A percentile compares a stretch with the other conserved stretches of the same genome.
Evolutionary conservation across 2,113 vertebrate genomes (phyloP).

Genomic region (Macrotus californicus): DNA sequence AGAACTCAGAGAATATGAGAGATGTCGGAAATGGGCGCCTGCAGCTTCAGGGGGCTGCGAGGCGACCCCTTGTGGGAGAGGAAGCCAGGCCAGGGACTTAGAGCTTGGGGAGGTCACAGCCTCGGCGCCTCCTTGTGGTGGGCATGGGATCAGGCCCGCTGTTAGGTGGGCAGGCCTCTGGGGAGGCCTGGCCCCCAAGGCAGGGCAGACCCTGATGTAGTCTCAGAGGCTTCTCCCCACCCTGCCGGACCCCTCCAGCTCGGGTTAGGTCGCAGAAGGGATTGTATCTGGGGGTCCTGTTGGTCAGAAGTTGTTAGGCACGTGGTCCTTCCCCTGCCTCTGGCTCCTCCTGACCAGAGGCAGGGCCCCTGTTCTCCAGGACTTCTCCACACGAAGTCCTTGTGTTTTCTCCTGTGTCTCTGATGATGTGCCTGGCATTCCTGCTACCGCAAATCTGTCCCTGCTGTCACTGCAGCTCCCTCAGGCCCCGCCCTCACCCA

Average conservation of each 20-base stretch:
- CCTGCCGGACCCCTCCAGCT: not conserved
- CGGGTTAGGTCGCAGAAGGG: accelerated
- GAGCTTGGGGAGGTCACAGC: not conserved
- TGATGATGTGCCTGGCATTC: not conserved
- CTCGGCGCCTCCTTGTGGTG: too few species aligned
- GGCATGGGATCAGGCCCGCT: not conserved
- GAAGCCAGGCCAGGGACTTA: too few species aligned
- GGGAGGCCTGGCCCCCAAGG: accelerated
- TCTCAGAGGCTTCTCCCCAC: not conserved
- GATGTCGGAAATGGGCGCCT: not conserved
- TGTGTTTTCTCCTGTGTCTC: not conserved
- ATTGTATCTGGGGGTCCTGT: not conserved
- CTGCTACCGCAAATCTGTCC: not conserved
- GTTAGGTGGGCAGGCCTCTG: accelerated
- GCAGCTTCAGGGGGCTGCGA: not conserved
- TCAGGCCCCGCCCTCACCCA: not conserved
- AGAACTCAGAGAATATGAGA: not conserved
- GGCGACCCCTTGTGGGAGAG: not conserved
- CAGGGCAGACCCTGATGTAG: not conserved
- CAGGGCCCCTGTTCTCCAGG: accelerated
- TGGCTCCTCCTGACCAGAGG: too few species aligned
- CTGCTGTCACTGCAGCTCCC: not conserved
- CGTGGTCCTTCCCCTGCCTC: too few species aligned
- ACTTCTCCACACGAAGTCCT: accelerated
- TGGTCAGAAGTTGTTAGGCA: not conserved